Conservation (phyloP, 2,888 invertebrate species). For the Oscheius onirici region DNA sequence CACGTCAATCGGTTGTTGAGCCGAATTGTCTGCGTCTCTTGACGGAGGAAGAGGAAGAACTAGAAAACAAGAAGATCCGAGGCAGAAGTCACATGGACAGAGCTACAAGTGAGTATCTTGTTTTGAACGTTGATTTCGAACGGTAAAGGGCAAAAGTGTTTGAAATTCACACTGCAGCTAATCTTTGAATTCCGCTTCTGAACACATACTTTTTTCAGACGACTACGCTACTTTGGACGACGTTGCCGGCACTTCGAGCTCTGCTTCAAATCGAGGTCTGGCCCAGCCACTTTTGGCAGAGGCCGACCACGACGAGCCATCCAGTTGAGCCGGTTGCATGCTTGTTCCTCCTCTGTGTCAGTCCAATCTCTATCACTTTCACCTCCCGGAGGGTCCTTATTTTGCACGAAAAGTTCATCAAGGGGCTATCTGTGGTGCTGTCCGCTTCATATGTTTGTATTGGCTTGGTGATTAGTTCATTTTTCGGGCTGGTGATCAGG, state of each 20-base stretch:
- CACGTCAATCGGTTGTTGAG: constrained; percentile 46
- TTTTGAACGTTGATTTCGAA: too few species aligned
- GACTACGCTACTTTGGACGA: constrained; percentile 36
- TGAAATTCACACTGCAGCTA: too few species aligned
- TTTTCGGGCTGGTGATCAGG: neutral
- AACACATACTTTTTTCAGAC: constrained; percentile 33
- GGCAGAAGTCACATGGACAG: constrained; percentile 32
- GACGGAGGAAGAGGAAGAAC: constrained; percentile 54
- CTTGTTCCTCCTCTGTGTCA: neutral
- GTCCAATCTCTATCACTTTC: neutral
- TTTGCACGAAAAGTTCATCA: neutral
- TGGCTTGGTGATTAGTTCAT: neutral
- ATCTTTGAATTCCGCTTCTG: too few species aligned
- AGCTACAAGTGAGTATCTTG: constrained; percentile 40
- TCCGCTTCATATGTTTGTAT: constrained; percentile 2
- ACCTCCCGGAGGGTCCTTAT: neutral
- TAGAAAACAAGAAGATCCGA: constrained; percentile 53
- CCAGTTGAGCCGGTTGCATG: constrained; percentile 31
- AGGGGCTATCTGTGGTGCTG: constrained; percentile 17
- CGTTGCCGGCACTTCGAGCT: constrained; percentile 19
- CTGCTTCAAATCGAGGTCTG: constrained; percentile 22
- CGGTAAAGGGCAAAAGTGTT: too few species aligned
- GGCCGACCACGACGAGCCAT: constrained; percentile 30
- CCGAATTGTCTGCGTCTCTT: constrained; percentile 34
- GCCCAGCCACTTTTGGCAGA: constrained; percentile 25